A percentile compares a stretch with the other conserved stretches of the same genome.
These are phyloP conservation scores for Tethea ocularis DNA, from an alignment of 2,888 invertebrate genomes.

Conservation along the genomic window DNA sequence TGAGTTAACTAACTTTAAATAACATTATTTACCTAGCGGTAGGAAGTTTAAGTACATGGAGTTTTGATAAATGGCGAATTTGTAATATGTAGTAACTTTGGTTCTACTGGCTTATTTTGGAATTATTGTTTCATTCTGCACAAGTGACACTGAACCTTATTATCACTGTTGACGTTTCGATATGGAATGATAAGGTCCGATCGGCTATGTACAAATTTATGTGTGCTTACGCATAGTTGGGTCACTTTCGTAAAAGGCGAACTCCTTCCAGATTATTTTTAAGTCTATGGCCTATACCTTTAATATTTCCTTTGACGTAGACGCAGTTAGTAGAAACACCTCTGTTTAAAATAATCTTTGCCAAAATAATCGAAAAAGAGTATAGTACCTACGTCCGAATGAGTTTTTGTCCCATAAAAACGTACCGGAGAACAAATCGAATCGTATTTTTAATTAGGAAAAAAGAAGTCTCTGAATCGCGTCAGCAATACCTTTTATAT, in stretches of 20 bases:
- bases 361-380: conserved; percentile 3
- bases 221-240: too few relatives aligned
- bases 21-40: not conserved
- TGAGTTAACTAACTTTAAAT: conserved; percentile 1
- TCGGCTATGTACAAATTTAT: too few relatives aligned
- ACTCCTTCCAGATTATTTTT: too few relatives aligned
- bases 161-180: too few relatives aligned
- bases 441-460: conserved; percentile 53
- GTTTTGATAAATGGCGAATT: conserved; percentile 3
- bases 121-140: too few relatives aligned
- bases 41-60: not conserved
- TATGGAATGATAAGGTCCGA: too few relatives aligned
- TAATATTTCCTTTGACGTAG: not conserved
- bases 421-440: conserved; percentile 50
- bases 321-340: too few relatives aligned
- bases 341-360: conserved; percentile 14
- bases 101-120: not conserved
- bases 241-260: too few relatives aligned
- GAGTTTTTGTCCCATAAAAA: conserved; percentile 44
- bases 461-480: conserved; percentile 29
- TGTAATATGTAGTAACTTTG: not conserved
- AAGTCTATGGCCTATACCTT: too few relatives aligned
- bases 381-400: conserved; percentile 9
- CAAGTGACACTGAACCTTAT: too few relatives aligned
- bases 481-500: not conserved